phyloP scores from a whole-genome alignment of 2,797 vertebrate genomes.

The Synanceia verrucosa region DNA sequence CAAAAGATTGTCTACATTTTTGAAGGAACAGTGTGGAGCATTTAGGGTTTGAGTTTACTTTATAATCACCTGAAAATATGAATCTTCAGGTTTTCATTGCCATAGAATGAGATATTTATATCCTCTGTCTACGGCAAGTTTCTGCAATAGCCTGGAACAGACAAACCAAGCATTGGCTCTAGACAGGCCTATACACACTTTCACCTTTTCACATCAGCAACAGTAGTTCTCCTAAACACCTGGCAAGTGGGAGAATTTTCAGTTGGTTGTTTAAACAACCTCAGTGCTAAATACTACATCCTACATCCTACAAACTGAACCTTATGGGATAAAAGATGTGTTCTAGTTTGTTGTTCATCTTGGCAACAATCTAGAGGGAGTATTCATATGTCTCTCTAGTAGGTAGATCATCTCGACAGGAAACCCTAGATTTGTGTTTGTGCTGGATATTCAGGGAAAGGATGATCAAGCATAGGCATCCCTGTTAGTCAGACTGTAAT shows the following conservation, averaged over 20 bases:
- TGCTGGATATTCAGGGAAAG: neutral
- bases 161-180: neutral
- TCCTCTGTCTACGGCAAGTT: neutral
- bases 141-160: neutral
- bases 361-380: neutral
- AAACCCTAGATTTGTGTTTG: slow-evolving; percentile 12
- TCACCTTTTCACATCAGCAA: neutral
- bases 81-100: rapidly evolving
- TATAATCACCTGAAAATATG: neutral
- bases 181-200: neutral
- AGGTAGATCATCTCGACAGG: slow-evolving; percentile 8
- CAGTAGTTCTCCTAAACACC: neutral
- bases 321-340: neutral
- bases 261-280: neutral
- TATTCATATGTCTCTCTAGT: slow-evolving; percentile 16
- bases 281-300: neutral
- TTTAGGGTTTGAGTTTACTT: neutral
- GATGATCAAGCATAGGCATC: neutral
- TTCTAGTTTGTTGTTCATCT: slow-evolving; percentile 11
- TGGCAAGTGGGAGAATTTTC: neutral
- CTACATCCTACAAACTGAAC: neutral
- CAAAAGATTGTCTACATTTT: neutral
- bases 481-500: slow-evolving; percentile 19
- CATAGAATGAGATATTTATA: neutral
- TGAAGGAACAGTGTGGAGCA: neutral